Evolutionary conservation across 2,797 vertebrate genomes (phyloP).

Genomic region (Phrynocephalus forsythii): DNA sequence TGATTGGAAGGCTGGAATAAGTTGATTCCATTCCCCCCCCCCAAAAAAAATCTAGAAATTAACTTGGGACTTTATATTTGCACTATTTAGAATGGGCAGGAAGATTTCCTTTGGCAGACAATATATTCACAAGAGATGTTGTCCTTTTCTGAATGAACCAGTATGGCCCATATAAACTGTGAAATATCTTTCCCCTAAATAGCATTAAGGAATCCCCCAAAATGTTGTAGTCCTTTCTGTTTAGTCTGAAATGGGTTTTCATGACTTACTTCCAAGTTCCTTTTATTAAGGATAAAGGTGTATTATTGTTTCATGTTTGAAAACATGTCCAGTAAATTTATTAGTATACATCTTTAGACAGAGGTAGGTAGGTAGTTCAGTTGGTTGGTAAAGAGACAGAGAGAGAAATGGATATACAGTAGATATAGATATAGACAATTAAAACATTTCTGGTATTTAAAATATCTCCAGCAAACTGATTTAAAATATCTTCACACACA

Average conservation of each 20-base stretch:
- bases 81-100: neutral
- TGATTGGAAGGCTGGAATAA: neutral
- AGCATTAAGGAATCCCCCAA: slow-evolving; percentile 13
- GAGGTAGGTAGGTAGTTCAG: too few species aligned
- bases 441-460: too few species aligned
- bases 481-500: too few species aligned
- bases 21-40: neutral
- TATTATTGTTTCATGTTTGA: slow-evolving; percentile 3
- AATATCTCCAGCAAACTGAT: too few species aligned
- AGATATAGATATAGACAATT: too few species aligned
- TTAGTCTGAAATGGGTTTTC: slow-evolving; percentile 11
- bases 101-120: neutral
- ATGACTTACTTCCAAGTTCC: neutral
- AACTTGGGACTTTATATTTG: neutral
- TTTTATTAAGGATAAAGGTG: slow-evolving; percentile 22
- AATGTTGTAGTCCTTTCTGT: slow-evolving; percentile 10
- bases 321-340: slow-evolving; percentile 29
- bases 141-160: slow-evolving; percentile 9
- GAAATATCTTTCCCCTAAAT: slow-evolving; percentile 25
- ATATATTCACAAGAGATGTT: neutral
- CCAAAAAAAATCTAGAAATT: neutral
- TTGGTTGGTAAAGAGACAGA: too few species aligned
- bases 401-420: too few species aligned
- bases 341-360: slow-evolving; percentile 40
- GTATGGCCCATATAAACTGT: neutral